Base-by-base conservation (phyloP, 1,140 invertebrate genomes). In the Drosophila eugracilis region DNA sequence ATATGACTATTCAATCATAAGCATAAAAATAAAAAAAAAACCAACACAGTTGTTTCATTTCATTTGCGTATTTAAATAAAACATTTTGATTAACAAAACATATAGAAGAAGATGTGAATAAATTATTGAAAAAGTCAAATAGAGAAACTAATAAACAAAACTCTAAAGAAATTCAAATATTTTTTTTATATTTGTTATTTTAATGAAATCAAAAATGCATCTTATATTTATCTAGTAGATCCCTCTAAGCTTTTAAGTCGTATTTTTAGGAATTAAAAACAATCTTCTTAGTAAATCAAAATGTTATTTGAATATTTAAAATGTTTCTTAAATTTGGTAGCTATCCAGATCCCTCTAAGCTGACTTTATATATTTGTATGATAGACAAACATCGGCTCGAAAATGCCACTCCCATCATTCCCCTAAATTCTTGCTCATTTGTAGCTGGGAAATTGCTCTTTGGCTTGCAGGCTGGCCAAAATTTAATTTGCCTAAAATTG, bases 401-500 rank as follows among this genome's bases (percentile, higher is more conserved):
- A 44, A 44, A 44, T n/a, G 21, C 41, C 15, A 3, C 37, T 15
- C 15, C 4, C 37, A n/a, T n/a, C n/a, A n/a, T 41, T 10, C 10
- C 14, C 14, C 36, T 12, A 28, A 54, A 54, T 26, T 26, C 22
- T 26, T 21, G 26, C 28, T 52, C 30, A 58, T 54, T 59, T 59
- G 21, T 36, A 53, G 55, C 28, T 26, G 55, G 30, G 15, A 53
- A 58, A 58, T 58, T 22, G 28, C 47, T n/a, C n/a, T 52, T 78
- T 67, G 45, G 54, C 65, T 71, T 78, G 63, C 66, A 77, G 36
- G 54, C 47, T 45, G 37, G 21, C 55, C 57, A 34, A 80, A 79
- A 79, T 80, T 79, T 47, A 71, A 80, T 80, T 80, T 80, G 45
- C 37, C 26, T 41, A 44, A 80, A 79, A 80, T 79, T 79, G 58